Conservation (phyloP, 2,888 invertebrate genomes). For the Pycnomerus fuliginosus region DNA sequence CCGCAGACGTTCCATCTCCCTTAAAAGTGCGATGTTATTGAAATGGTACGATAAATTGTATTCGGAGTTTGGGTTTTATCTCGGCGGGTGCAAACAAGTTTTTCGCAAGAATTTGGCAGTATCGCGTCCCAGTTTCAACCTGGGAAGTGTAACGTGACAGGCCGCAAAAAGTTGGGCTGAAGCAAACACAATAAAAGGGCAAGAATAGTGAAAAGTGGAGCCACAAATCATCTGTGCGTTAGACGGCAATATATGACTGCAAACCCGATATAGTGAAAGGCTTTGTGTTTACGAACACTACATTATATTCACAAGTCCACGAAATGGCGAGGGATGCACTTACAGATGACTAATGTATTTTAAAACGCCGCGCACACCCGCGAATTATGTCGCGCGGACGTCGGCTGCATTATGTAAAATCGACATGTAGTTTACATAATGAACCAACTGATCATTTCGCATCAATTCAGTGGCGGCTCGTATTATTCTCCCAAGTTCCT, state of each 20-base stretch:
- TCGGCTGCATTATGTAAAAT: slow-evolving; percentile 27
- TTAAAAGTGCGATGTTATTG: slow-evolving; percentile 13
- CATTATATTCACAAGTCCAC: slow-evolving; percentile 43
- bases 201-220: slow-evolving; percentile 41
- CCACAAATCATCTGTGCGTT: slow-evolving; percentile 40
- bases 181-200: slow-evolving; percentile 36
- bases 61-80: slow-evolving; percentile 14
- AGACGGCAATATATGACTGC: slow-evolving; percentile 44
- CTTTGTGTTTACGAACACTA: slow-evolving; percentile 45
- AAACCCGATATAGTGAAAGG: slow-evolving; percentile 42
- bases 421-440: slow-evolving; percentile 28
- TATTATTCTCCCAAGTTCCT: no score
- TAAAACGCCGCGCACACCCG: slow-evolving; percentile 39
- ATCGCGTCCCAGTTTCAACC: slow-evolving; percentile 37
- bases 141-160: slow-evolving; percentile 29
- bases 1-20: no score
- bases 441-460: no score
- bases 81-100: slow-evolving; percentile 24
- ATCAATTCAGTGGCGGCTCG: no score
- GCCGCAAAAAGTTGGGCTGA: slow-evolving; percentile 31
- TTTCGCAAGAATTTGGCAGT: slow-evolving; percentile 26
- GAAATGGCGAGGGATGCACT: slow-evolving; percentile 38
- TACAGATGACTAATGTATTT: slow-evolving; percentile 43
- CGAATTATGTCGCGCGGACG: slow-evolving; percentile 34
- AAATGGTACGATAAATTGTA: slow-evolving; percentile 9